Percentiles rank a stretch among this genome's conserved stretches.
Evolutionary conservation across 2,797 vertebrate species (phyloP).

Genomic region (Xenops minutus): DNA sequence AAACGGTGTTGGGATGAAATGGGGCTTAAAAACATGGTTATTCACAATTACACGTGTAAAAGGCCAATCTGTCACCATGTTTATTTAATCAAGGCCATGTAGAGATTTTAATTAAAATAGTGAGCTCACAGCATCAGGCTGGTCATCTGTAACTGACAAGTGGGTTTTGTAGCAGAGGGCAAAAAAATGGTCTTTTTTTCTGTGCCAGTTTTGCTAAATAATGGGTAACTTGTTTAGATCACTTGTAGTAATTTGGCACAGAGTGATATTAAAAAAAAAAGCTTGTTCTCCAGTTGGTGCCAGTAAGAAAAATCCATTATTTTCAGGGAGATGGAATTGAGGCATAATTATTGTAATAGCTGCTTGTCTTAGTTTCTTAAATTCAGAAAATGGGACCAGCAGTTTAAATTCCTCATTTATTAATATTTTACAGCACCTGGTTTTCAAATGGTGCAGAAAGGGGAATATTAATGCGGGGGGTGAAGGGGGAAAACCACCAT

Average conservation of each 20-base stretch:
- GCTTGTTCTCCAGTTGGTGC: neutral
- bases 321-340: neutral
- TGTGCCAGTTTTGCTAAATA: neutral
- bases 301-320: neutral
- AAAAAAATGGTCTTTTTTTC: neutral
- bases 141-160: slow-evolving; percentile 4
- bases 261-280: neutral
- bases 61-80: neutral
- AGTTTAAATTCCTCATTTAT: neutral
- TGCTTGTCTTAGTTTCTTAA: neutral
- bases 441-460: neutral
- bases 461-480: fast-evolving
- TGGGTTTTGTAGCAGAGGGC: neutral
- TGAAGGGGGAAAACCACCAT: neutral
- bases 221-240: neutral
- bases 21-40: neutral
- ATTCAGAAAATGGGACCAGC: neutral
- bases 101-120: slow-evolving; percentile 32
- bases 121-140: neutral
- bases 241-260: neutral
- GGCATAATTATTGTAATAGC: neutral
- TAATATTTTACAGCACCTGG: neutral
- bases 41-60: neutral
- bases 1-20: neutral
- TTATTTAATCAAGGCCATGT: slow-evolving; percentile 16